A percentile compares a stretch with the other conserved stretches of the same genome.
These are phyloP conservation scores for Drosophila parabipectinata DNA, from an alignment of 1,140 invertebrate species.

Conservation along the genomic window DNA sequence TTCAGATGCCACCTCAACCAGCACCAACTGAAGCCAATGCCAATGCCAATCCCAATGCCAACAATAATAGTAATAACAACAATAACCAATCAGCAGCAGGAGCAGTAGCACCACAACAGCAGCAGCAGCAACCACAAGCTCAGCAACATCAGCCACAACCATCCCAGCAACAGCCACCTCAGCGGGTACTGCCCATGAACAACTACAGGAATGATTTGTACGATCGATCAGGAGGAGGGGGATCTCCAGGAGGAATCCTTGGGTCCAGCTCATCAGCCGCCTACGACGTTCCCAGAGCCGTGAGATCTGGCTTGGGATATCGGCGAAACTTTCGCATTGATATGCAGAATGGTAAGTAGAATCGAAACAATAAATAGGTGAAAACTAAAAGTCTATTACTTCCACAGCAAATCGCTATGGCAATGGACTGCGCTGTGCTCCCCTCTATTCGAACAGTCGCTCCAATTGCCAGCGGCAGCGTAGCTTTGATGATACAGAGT, in stretches of 20 bases:
- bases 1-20: slow-evolving; percentile 45
- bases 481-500: slow-evolving; percentile 83
- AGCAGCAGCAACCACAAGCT: slow-evolving; percentile 20
- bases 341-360: slow-evolving; percentile 67
- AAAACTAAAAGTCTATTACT: neutral
- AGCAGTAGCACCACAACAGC: slow-evolving; percentile 38
- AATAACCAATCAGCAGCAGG: slow-evolving; percentile 32
- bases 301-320: slow-evolving; percentile 79
- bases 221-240: slow-evolving; percentile 62
- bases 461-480: slow-evolving; percentile 74
- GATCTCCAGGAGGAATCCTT: slow-evolving; percentile 18
- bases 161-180: slow-evolving; percentile 23
- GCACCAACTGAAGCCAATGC: slow-evolving; percentile 47
- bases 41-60: slow-evolving; percentile 46
- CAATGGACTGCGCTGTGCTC: slow-evolving; percentile 53
- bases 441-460: slow-evolving; percentile 58
- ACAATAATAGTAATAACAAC: slow-evolving; percentile 34
- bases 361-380: neutral
- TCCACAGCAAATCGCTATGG: slow-evolving; percentile 67
- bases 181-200: slow-evolving; percentile 62
- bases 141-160: slow-evolving; percentile 44
- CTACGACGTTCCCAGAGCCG: slow-evolving; percentile 81
- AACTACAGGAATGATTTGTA: slow-evolving; percentile 83
- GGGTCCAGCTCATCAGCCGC: slow-evolving; percentile 46
- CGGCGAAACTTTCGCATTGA: slow-evolving; percentile 83